A percentile compares a stretch with the other conserved stretches of the same genome.
Evolutionary conservation across 2,888 invertebrate genomes (phyloP).

Genomic region (Lymantria dispar): DNA sequence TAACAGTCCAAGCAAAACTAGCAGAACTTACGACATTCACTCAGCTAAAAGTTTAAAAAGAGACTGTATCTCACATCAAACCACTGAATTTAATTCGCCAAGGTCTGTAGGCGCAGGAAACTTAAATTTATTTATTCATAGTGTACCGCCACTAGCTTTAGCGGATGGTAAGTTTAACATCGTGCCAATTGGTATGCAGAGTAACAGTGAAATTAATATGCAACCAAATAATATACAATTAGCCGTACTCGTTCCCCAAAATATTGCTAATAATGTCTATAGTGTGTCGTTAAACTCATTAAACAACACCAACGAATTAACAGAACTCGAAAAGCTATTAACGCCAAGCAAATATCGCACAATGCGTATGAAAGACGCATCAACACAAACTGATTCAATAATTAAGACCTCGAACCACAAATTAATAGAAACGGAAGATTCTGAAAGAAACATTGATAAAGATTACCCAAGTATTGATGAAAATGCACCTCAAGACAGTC

Average conservation of each 20-base stretch:
- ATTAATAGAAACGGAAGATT: slow-evolving; percentile 60
- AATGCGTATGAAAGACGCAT: slow-evolving; percentile 81
- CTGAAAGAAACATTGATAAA: slow-evolving; percentile 72
- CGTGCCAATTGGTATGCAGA: slow-evolving; percentile 69
- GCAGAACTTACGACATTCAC: slow-evolving; percentile 67
- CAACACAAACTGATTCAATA: slow-evolving; percentile 85
- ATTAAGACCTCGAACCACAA: slow-evolving; percentile 52
- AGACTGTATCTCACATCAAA: slow-evolving; percentile 63
- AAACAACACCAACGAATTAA: slow-evolving; percentile 54
- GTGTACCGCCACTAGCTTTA: slow-evolving; percentile 66
- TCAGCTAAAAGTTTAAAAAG: slow-evolving; percentile 69
- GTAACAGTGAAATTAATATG: slow-evolving; percentile 65
- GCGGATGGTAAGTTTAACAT: slow-evolving; percentile 71
- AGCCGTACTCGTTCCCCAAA: slow-evolving; percentile 83
- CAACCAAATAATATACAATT: slow-evolving; percentile 80
- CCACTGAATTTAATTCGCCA: slow-evolving; percentile 70
- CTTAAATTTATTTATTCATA: slow-evolving; percentile 71
- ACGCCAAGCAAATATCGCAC: slow-evolving; percentile 77
- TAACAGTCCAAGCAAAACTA: slow-evolving; percentile 64
- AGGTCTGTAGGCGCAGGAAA: slow-evolving; percentile 66
- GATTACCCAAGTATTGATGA: slow-evolving; percentile 78
- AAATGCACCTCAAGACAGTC: slow-evolving; percentile 74
- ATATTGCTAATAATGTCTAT: slow-evolving; percentile 63
- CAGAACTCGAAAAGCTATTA: slow-evolving; percentile 60
- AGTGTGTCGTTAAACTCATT: slow-evolving; percentile 71